Evolutionary conservation across 2,888 invertebrate species (phyloP).

Genomic region (Zelleria hepariella): DNA sequence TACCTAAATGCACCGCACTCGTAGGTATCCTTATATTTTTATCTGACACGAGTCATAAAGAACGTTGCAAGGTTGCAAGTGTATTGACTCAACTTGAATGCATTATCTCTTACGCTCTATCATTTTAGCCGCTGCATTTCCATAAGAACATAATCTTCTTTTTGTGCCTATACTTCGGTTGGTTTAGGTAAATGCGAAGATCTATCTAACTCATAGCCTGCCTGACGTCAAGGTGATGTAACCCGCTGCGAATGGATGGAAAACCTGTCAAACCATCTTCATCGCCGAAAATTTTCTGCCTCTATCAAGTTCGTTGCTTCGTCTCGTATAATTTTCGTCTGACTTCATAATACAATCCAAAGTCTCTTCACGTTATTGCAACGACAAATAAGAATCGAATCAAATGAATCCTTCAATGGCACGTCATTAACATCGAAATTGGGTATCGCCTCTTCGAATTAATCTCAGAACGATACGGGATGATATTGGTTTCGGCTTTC

Average conservation of each 20-base stretch:
- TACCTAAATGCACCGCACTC: neutral
- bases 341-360: neutral
- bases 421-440: neutral
- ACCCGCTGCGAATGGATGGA: conserved; percentile 32
- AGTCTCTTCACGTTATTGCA: neutral
- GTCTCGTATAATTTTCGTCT: neutral
- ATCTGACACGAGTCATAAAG: conserved; percentile 65
- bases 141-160: conserved; percentile 18
- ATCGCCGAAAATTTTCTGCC: neutral
- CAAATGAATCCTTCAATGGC: neutral
- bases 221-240: conserved; percentile 61
- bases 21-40: conserved; percentile 40
- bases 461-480: neutral
- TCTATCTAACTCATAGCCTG: conserved; percentile 41
- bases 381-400: neutral
- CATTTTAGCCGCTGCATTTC: conserved; percentile 46
- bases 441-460: neutral
- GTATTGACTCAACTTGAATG: conserved; percentile 66
- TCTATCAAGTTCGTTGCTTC: neutral
- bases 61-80: conserved; percentile 68
- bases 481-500: neutral
- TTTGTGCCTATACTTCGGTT: neutral
- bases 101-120: conserved; percentile 56
- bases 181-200: conserved; percentile 20
- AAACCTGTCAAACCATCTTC: conserved; percentile 42